phyloP scores from a whole-genome alignment of 2,113 vertebrate species.

The Amia ocellicauda region DNA sequence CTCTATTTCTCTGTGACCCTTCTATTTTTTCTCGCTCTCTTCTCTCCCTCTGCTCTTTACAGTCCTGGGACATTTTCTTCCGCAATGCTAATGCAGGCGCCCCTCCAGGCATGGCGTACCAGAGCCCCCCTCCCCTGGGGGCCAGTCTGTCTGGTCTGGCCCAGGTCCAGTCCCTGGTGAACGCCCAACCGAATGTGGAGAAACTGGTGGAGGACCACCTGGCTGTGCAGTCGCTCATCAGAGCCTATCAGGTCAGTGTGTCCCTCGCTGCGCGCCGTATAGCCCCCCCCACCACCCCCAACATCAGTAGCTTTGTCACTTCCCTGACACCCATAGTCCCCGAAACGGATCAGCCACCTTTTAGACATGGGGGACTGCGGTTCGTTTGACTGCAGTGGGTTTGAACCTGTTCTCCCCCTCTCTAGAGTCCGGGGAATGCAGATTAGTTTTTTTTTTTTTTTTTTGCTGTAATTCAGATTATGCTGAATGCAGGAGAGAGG shows the following conservation, averaged over 20 bases:
- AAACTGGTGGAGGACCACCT: slow-evolving; percentile 91
- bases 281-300: no score
- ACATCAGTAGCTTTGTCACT: no score
- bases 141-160: slow-evolving; percentile 52
- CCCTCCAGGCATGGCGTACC: slow-evolving; percentile 82
- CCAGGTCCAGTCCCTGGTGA: slow-evolving; percentile 60
- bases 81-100: slow-evolving; percentile 81
- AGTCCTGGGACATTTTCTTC: slow-evolving; percentile 97
- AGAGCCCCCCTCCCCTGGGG: slow-evolving; percentile 72
- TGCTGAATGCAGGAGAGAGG: no score
- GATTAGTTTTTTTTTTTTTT: no score
- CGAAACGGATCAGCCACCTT: no score
- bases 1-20: not conserved
- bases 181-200: slow-evolving; percentile 72
- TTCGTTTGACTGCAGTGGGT: no score
- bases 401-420: no score
- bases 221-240: slow-evolving; percentile 89
- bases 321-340: not conserved
- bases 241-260: slow-evolving; percentile 85
- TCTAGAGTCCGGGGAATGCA: no score
- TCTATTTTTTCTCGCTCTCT: not conserved
- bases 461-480: no score
- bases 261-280: no score
- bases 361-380: no score
- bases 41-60: slow-evolving; percentile 31